Percentiles rank a stretch among this genome's conserved stretches.
Conservation (phyloP, 2,113 vertebrate species). For the Ivindomyrus marchei region DNA sequence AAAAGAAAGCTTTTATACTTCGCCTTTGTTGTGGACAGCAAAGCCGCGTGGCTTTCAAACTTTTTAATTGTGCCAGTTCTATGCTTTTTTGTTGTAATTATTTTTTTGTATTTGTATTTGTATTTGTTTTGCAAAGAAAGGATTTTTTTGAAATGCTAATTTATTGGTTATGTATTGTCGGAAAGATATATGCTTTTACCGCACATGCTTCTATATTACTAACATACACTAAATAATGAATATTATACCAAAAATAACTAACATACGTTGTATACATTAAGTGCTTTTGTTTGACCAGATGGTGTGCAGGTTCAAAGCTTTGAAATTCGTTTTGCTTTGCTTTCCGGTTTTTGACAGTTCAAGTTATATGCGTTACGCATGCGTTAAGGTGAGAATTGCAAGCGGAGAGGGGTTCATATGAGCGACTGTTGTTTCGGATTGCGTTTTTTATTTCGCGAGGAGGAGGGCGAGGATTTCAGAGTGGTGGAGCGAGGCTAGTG, state of each 20-base stretch:
- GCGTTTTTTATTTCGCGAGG: constrained; percentile 7
- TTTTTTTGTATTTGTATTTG: constrained; percentile 37
- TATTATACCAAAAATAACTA: constrained; percentile 64
- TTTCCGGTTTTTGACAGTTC: constrained; percentile 55
- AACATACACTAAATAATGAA: constrained; percentile 63
- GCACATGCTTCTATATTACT: constrained; percentile 58
- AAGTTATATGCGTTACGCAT: constrained; percentile 42
- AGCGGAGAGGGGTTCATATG: constrained; percentile 31
- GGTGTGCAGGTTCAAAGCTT: constrained; percentile 46
- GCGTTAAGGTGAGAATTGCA: constrained; percentile 53
- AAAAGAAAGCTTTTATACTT: constrained; percentile 63
- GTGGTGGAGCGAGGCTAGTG: constrained; percentile 21
- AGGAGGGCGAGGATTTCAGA: constrained; percentile 6
- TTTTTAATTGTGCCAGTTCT: constrained; percentile 54
- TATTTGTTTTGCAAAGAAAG: constrained; percentile 46
- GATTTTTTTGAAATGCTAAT: constrained; percentile 40
- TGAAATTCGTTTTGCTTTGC: constrained; percentile 45
- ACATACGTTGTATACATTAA: constrained; percentile 56
- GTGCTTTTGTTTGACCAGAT: constrained; percentile 59
- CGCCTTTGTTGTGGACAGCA: constrained; percentile 58
- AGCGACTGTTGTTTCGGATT: background rate
- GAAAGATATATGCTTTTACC: constrained; percentile 48
- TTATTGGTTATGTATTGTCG: constrained; percentile 53
- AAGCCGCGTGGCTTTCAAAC: constrained; percentile 49
- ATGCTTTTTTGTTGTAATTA: constrained; percentile 45